Evolutionary conservation across 2,888 invertebrate species (phyloP), one percentile per base, ranked within the genome.

Genomic region (Nezara viridula): DNA sequence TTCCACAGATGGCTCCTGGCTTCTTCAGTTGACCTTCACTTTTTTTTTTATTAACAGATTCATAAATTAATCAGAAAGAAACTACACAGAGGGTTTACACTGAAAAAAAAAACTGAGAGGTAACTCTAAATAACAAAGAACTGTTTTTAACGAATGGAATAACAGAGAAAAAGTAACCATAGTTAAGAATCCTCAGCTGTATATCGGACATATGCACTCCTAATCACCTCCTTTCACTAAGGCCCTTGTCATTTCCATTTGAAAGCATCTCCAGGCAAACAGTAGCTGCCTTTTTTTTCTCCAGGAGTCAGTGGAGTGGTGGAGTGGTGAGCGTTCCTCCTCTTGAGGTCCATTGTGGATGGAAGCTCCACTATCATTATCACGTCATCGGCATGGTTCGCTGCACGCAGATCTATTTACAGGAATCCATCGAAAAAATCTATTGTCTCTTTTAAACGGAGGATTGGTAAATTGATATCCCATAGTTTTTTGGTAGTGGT

Each of bases 221-320:
- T 81, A 81, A 81, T 81, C 37, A 81, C 12, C 40, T 24, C 81
- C 81, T 81, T 47, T 47, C 44, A 81, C 14, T 81, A 81, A 44
- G 81, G 5, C 27, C 37, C 44, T 12, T 47, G 24, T 81, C 44
- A 81, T 81, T 81, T 81, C 44, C 81, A 81, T 81, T 12, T 81
- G 44, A 81, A 81, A 81, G 81, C 24, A n/a, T 16, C 44, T 81
- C 81, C 81, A 44, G 81, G 81, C 81, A 81, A 47, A 47, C 81
- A n/a, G 81, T 81, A 47, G 44, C 81, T 1, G n/a, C 24, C 5
- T 44, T 44, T 47, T 47, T 44, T 81, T 40, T 37, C n/a, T 73
- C 81, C 81, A n/a, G 81, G 44, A 81, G 81, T 37, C 37, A n/a
- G 44, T 14, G 24, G 81, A 40, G 24, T 44, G 81, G 44, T 14